Percentiles rank a stretch among this genome's conserved stretches.
phyloP scores from a whole-genome alignment of 1,140 invertebrate genomes.

The Nilaparvata lugens region DNA sequence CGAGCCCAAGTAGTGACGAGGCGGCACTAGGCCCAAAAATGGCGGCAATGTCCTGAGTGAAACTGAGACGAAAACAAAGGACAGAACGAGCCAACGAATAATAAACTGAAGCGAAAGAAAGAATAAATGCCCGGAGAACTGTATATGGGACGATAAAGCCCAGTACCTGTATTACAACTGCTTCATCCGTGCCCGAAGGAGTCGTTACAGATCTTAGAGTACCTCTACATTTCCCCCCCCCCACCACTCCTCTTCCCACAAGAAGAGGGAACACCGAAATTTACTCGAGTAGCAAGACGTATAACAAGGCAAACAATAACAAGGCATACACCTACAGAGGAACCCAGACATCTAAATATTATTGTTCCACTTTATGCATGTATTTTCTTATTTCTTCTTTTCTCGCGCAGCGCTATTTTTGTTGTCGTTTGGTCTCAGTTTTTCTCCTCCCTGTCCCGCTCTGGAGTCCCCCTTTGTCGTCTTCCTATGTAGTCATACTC shows the following conservation, averaged over 20 bases:
- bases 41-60: too few species aligned
- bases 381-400: not conserved
- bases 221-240: not conserved
- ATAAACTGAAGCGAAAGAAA: too few species aligned
- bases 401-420: not conserved
- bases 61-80: too few species aligned
- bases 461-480: not conserved
- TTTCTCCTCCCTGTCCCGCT: not conserved
- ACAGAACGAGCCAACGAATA: too few species aligned
- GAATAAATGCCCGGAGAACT: too few species aligned
- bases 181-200: not conserved
- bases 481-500: not conserved
- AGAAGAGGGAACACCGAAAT: not conserved
- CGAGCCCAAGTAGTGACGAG: too few species aligned
- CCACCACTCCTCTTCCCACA: not conserved
- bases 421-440: not conserved
- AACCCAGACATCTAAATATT: slow-evolving; percentile 4
- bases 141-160: slow-evolving; percentile 1
- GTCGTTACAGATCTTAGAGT: slow-evolving; percentile 3
- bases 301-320: too few species aligned
- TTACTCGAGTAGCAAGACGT: not conserved
- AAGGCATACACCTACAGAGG: too few species aligned
- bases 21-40: too few species aligned
- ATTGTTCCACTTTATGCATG: slow-evolving; percentile 12
- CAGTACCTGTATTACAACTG: slow-evolving; percentile 3